Percentiles rank a stretch among this genome's conserved stretches.
phyloP scores from a whole-genome alignment of 2,113 vertebrate species.

The Phocoena sinus region DNA sequence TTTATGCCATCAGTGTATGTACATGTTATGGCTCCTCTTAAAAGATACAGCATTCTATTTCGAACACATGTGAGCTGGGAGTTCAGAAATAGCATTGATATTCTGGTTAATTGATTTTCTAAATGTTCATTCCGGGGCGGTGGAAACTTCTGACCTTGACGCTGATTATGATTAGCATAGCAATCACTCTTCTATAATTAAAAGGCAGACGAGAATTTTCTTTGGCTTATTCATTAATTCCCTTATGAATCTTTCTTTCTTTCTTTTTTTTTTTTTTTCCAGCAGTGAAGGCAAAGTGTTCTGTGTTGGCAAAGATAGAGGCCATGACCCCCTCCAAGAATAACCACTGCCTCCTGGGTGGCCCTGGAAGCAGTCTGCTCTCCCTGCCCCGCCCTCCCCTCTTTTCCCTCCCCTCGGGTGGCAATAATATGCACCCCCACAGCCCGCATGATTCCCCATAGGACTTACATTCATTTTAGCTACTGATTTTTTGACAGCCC shows the following conservation, averaged over 20 bases:
- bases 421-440: background rate
- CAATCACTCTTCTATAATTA: conserved; percentile 76
- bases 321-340: background rate
- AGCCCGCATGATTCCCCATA: background rate
- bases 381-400: fast-evolving
- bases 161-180: conserved; percentile 76
- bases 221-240: conserved; percentile 72
- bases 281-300: conserved; percentile 27
- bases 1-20: conserved; percentile 30
- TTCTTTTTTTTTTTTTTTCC: background rate
- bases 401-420: background rate
- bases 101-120: conserved; percentile 70
- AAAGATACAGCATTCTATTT: conserved; percentile 41
- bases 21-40: background rate
- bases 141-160: conserved; percentile 75
- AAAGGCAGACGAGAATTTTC: conserved; percentile 65
- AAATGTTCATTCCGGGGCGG: conserved; percentile 68
- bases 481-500: background rate
- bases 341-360: background rate
- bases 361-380: background rate
- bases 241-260: conserved; percentile 40
- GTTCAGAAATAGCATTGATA: conserved; percentile 69
- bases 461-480: background rate
- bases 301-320: conserved; percentile 11
- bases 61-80: conserved; percentile 12